Base-by-base conservation (phyloP, 1,140 invertebrate genomes). In the Latrodectus geometricus region DNA sequence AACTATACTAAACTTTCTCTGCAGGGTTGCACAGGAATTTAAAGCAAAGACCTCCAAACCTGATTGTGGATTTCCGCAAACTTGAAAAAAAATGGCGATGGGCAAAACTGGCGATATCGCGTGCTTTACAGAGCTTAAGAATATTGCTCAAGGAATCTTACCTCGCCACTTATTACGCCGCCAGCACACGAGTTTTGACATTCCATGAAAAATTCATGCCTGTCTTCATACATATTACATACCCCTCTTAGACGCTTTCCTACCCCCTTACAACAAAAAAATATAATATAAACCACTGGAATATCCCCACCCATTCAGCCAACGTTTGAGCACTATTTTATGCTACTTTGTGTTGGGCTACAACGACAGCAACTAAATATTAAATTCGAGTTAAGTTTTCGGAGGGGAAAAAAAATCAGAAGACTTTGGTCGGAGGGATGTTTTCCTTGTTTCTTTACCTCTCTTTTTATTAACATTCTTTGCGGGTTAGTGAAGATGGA, bases 191-290 rank as follows among this genome's bases (percentile, higher is more conserved):
- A 74, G 80, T 83, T 83, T 83, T 83, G 80, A 74, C 80, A 83
- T 61, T 23, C 52, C 23, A 83, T 83, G 80, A 83, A 83, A 83
- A 61, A 83, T 83, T 83, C 80, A 83, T 83, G 80, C n/a, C 50
- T 69, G 4, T 56, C 80, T 74, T 83, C 80, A 83, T 83, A 74
- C 80, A 83, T 83, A 83, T 83, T 83, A 50, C 80, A 83, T 83
- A 49, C 80, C n/a, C 52, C 50, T 72, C 79, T 72, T 81, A 72
- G 49, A 74, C 69, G 48, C 74, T 61, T 83, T 61, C 21, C 54
- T 52, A 54, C 17, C 70, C 52, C 49, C 17, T 61, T 8, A 14
- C 69, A 70, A 23, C 17, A 23, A 48, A 21, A 12, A 23, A 70
- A 23, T 8, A 70, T 8, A 70, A 70, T 9, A 48, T 20, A 48